Base-by-base conservation (phyloP, 2,888 invertebrate genomes). In the Napeogenes inachia region DNA sequence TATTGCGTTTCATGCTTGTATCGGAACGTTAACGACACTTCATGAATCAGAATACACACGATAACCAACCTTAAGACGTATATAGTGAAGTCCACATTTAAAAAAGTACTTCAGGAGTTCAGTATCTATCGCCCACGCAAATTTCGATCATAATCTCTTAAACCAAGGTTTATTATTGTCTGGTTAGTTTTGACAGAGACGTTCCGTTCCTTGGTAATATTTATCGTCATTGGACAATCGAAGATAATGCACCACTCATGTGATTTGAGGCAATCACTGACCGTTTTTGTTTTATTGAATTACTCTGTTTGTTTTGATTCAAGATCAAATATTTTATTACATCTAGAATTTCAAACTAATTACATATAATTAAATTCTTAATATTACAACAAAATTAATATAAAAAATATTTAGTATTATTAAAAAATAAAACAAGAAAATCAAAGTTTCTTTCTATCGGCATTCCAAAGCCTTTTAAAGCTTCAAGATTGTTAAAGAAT, bases 161-260 rank as follows among this genome's bases (percentile, higher is more conserved):
- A 12, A 30, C 13, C 33, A 53, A 57, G 35, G 57, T 55, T 42
- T 10, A 47, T 54, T 54, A 33, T 63, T 47, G 35, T 5, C n/a
- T 47, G 35, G 8, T 53, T 21, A 53, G 50, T 56, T 70, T 61
- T 71, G 74, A 71, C 71, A 64, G 63, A 67, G 69, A 64, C 75
- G 76, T 73, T 80, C 78, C 78, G 77, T 76, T 79, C 71, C 67
- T 73, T 75, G 75, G 75, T 79, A 71, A 77, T 81, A 79, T 82
- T 82, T 82, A 82, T 80, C 75, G 79, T 79, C 75, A 77, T 75
- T 73, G 81, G 75, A 82, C 85, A 86, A 87, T 87, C 86, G 87
- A 87, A 89, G 87, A 89, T 89, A 88, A 89, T 89, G 85, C 78
- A 70, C 74, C 81, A 82, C 85, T 85, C 80, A 77, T 85, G 84